Evolutionary conservation across 2,888 invertebrate species (phyloP), one percentile per base, ranked within the genome.

Genomic region (Phlogophora meticulosa): DNA sequence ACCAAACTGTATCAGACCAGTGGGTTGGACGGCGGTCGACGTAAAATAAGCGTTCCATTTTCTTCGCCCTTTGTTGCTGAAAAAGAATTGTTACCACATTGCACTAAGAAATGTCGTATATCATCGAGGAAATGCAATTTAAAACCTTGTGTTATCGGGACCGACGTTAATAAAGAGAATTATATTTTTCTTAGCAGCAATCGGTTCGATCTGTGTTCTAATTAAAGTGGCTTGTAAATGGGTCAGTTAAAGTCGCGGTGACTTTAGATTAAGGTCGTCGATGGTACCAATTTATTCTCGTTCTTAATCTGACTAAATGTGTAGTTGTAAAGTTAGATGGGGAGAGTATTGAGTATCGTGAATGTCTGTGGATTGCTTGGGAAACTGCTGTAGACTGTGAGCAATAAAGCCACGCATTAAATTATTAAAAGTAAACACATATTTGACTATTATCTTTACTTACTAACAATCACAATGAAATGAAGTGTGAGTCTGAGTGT

Each of bases 1-100:
- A 78, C 68, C 68, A 76, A 82, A 83, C 75, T 81, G 69, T 76
- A 81, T 80, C 72, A 71, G 85, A 80, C 81, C 85, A 78, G 72
- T 48, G 61, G 67, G 56, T 68, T 51, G 73, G 73, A 48, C 61
- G 68, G 67, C 51, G 45, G 72, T 52, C 57, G 72, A 81, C 76
- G 56, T 68, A 59, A 59, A 78, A 82, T 83, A 82, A 78, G 64
- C 72, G 81, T 71, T 76, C 69, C 70, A 78, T 76, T 78, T 82
- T 78, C 72, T 64, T 63, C 48, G 45, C 77, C 76, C 78, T 83
- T 85, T 84, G 81, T 84, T 71, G 67, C 57, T 57, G 70, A 74
- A 76, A 64, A 74, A 72, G 70, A 80, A 76, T 77, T 72, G 80
- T 64, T 75, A 72, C 71, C 72, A 67, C 72, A 68, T 57, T 72